phyloP scores from a whole-genome alignment of 64 coral and sea anemone genomes.

The Dendrophyllia cribrosa region DNA sequence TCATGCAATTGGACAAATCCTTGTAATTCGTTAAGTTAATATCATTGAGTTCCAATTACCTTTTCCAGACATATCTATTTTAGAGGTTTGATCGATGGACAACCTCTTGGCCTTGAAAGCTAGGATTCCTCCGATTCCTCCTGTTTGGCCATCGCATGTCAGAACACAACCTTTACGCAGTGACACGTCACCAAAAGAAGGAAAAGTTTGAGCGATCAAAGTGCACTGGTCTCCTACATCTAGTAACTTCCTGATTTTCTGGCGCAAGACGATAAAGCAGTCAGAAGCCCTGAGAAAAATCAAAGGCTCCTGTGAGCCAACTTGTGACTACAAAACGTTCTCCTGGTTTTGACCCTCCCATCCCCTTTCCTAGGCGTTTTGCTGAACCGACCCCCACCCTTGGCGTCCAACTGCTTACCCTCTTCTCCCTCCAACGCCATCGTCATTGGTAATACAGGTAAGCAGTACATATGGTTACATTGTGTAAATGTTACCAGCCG shows the following conservation, averaged over 20 bases:
- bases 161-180: slow-evolving; percentile 39
- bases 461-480: no score
- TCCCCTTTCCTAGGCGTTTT: neutral
- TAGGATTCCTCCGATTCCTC: slow-evolving; percentile 42
- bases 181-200: slow-evolving; percentile 32
- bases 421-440: no score
- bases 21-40: no score
- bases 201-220: slow-evolving; percentile 58
- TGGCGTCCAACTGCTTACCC: no score
- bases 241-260: no score
- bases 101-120: slow-evolving; percentile 40
- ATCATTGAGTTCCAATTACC: slow-evolving; percentile 28
- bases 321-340: neutral
- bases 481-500: no score
- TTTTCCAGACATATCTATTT: slow-evolving; percentile 62
- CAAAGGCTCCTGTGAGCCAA: neutral
- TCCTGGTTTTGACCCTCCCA: neutral
- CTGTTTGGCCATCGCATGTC: slow-evolving; percentile 34
- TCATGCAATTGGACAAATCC: no score
- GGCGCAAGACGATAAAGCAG: no score
- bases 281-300: no score
- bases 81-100: slow-evolving; percentile 58
- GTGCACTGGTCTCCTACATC: neutral
- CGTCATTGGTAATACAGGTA: no score
- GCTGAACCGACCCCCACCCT: no score